Base-by-base conservation (phyloP, 1,140 invertebrate genomes). In the Schlechtendalia chinensis region DNA sequence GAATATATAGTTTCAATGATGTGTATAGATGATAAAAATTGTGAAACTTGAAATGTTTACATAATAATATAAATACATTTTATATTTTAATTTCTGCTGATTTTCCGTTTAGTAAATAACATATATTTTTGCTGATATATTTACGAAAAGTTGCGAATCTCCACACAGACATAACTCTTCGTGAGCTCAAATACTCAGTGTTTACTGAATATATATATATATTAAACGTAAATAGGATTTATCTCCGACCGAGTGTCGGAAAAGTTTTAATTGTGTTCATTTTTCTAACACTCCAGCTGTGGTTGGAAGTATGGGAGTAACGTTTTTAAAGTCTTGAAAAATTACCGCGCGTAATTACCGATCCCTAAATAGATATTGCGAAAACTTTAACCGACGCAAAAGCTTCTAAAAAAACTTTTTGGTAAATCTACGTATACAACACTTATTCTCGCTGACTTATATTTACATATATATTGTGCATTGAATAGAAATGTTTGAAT, bases 261-360 rank as follows among this genome's bases (percentile, higher is more conserved):
- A 79, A 79, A 79, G 32, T 79, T 79, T 79, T 79, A 61, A 77
- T 58, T 56, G 56, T 54, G n/a, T 63, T 79, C 29, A 63, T 79
- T 79, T 79, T 79, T 79, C 39, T 63, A 22, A 24, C 27, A 14
- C 29, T 22, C 5, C 8, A 45, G 1, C 56, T 1, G 5, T 17
- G 27, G 47, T 39, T 39, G 32, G 3, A 4, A 8, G 32, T 3
- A 39, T 8, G 58, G 39, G 22, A 16, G 17, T 24, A 17, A 45
- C 16, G 16, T 63, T 79, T 58, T 79, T 63, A 59, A 24, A 61
- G 75, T 61, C 39, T 79, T 79, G 75, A 79, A 79, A 79, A 61
- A 79, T 79, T 63, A 79, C 75, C 39, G 32, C 27, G 4, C 50
- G 69, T 72, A 72, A 72, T 72, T 72, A 72, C 69, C 69, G 69